Base-by-base conservation (phyloP, 2,888 invertebrate species). In the Pseudanteris insignis region DNA sequence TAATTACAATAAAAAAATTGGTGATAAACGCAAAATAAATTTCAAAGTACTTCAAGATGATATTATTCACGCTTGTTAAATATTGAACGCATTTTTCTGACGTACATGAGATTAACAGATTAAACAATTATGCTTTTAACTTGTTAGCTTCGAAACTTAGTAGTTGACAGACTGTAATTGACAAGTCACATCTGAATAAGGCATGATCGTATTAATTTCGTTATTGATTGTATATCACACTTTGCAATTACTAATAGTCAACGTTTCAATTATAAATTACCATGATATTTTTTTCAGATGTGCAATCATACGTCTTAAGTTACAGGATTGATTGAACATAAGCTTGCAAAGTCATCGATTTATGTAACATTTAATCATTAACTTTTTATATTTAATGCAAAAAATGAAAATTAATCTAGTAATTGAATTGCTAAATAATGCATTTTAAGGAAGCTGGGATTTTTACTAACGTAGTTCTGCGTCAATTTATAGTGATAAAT, bases 211-310 rank as follows among this genome's bases (percentile, higher is more conserved):
- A 18, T 32, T 43, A 57, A 57, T 51, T 62, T 41, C 33, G 21
- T 26, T 30, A 51, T 41, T 51, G 50, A 55, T 46, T 51, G 30
- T 29, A 28, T 26, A 41, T 30, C 36, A 21, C 46, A 29, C 33
- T 38, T 46, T 46, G 44, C 46, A 33, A 30, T 50, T 33, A 30
- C 29, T 38, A 26, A 29, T 21, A 30, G 46, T 51, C 36, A 24
- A 47, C 32, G 34, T 38, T 34, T 34, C 10, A 51, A 51, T 62
- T 46, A 37, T 62, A 51, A 47, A 55, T 61, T 61, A 48, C 25
- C 7, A n/a, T 8, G 25, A 36, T 57, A 57, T 36, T 38, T 37
- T 47, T 50, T 47, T 21, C 47, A 47, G 51, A 51, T 41, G 15
- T 50, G 26, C 30, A 25, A 32, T 28, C 11, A 21, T 33, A 28